Evolutionary conservation across 1,140 invertebrate species (phyloP).

Genomic region (Caerostris extrusa): DNA sequence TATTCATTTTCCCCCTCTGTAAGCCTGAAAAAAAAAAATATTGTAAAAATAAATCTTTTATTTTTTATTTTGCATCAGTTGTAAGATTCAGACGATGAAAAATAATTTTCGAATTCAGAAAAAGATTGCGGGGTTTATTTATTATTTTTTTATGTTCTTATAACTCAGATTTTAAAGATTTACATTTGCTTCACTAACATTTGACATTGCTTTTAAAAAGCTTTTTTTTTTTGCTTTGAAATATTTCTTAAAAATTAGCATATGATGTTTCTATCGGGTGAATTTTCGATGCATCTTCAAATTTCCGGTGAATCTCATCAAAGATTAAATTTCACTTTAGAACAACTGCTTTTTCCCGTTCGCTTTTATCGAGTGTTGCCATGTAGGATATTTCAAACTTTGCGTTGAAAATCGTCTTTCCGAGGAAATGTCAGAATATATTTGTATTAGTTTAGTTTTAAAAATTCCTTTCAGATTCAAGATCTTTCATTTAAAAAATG

Average conservation of each 20-base stretch:
- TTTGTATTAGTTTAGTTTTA: background rate
- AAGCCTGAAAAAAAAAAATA: background rate
- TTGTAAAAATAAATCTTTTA: background rate
- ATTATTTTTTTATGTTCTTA: background rate
- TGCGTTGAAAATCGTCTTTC: background rate
- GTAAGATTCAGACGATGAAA: background rate
- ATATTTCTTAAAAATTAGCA: background rate
- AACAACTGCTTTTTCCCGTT: background rate
- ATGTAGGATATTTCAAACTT: background rate
- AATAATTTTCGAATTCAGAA: conserved; percentile 28
- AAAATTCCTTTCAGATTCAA: too few species aligned
- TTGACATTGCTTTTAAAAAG: background rate
- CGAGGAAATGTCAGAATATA: background rate
- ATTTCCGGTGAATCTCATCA: conserved; percentile 3
- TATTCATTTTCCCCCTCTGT: background rate
- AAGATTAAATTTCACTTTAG: background rate
- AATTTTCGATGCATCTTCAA: background rate
- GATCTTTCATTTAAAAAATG: too few species aligned
- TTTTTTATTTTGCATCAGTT: background rate
- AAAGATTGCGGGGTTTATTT: conserved; percentile 12
- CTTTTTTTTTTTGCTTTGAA: background rate
- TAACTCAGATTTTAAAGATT: background rate
- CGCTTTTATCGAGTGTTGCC: background rate
- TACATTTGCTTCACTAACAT: conserved; percentile 9
- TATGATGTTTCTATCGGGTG: background rate